Evolutionary conservation across 2,888 invertebrate species (phyloP), one percentile per base, ranked within the genome.

Genomic region (Trachelus iudaicus): DNA sequence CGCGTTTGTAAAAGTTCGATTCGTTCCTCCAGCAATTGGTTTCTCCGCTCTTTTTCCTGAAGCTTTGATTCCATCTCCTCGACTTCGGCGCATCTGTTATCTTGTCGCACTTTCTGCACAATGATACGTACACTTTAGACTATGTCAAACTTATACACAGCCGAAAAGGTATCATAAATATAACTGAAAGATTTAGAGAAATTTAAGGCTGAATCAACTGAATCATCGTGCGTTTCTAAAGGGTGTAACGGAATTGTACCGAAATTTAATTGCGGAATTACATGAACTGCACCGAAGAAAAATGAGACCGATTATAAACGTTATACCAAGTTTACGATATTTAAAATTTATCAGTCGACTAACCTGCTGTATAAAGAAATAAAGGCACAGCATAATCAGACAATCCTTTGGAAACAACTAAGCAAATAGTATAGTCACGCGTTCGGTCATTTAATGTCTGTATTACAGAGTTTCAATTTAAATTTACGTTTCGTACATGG

Each of bases 1-100:
- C 85, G 83, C 12, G 87, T 89, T 79, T 89, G 88, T 4, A 91
- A 77, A 4, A 89, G 73, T 68, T 87, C 86, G n/a, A 92, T 90
- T 0, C 92, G 87, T 31, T 89, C 89, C 68, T 87, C 87, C 34
- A 92, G 79, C 11, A 89, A 73, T 33, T 89, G 86, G 79, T 90
- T 90, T 2, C 86, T 79, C 9, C 87, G 82, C 40, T 89, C 88
- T 33, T 87, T 87, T 77, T 90, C 88, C 76, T 88, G 84, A 11
- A 91, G 83, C 69, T 86, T 87, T 4, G 85, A 82, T 37, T 87
- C 87, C 74, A 85, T 85, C 78, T 86, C 87, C 77, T 89, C 75
- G 31, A 88, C 86, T 78, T 88, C 87, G 2, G 85, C 84, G 1
- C 79, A 75, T 76, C 81, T 78, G 69, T 83, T 85, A 35, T 81